phyloP scores from a whole-genome alignment of 2,888 invertebrate species.

The Lottia scabra region DNA sequence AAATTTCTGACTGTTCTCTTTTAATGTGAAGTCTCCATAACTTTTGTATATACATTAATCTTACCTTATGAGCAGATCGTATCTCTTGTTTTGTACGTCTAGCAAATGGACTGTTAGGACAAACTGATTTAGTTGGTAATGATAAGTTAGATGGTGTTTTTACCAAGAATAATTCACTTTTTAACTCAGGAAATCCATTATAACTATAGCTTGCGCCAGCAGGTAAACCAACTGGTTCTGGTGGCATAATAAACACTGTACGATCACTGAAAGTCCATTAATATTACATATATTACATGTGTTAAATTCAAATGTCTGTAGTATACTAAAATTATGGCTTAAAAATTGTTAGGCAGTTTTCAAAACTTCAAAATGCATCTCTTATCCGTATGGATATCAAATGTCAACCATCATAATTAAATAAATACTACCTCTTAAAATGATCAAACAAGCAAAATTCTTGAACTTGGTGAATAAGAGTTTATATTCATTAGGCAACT shows the following conservation, averaged over 20 bases:
- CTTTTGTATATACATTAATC: neutral
- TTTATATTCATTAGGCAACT: too few relatives aligned
- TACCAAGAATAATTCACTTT: constrained; percentile 70
- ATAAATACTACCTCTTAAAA: too few relatives aligned
- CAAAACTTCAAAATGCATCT: too few relatives aligned
- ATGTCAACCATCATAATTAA: too few relatives aligned
- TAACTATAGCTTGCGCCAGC: constrained; percentile 63
- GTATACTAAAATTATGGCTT: too few relatives aligned
- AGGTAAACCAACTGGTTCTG: constrained; percentile 77
- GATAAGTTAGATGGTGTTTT: constrained; percentile 71
- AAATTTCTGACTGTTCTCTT: too few relatives aligned
- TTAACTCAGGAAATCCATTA: constrained; percentile 67
- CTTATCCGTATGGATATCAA: too few relatives aligned
- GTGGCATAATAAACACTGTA: constrained; percentile 94
- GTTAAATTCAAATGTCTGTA: too few relatives aligned
- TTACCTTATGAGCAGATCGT: constrained; percentile 85
- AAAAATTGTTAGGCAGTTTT: too few relatives aligned
- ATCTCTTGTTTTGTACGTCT: constrained; percentile 95
- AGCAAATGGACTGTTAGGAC: constrained; percentile 86
- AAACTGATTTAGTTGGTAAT: constrained; percentile 38
- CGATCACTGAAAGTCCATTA: constrained; percentile 75
- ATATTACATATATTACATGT: too few relatives aligned
- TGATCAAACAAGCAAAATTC: too few relatives aligned
- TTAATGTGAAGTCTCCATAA: neutral
- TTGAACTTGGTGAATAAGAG: too few relatives aligned